Conservation (phyloP, 2,888 invertebrate species). For the Linnaemya tessellans region DNA sequence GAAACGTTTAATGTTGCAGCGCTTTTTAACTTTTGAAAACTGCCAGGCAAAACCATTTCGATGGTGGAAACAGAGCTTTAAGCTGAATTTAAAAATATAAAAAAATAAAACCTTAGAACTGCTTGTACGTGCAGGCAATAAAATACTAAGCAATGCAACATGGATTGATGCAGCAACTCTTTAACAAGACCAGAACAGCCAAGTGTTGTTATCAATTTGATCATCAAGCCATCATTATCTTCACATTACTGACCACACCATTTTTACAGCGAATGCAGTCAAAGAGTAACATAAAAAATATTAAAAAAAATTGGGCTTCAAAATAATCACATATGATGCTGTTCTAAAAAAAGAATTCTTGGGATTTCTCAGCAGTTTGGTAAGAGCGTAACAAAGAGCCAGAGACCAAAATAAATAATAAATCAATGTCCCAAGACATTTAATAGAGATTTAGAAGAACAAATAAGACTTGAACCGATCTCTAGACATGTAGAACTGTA, state of each 20-base stretch:
- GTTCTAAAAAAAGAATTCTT: background rate
- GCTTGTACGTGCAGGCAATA: slow-evolving; percentile 13
- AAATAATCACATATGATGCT: slow-evolving; percentile 34
- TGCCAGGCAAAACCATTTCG: slow-evolving; percentile 37
- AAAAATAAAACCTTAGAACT: slow-evolving; percentile 12
- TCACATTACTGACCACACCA: slow-evolving; percentile 76
- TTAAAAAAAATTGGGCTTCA: slow-evolving; percentile 44
- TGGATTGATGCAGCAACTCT: slow-evolving; percentile 31
- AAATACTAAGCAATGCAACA: slow-evolving; percentile 34
- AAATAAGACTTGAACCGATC: background rate
- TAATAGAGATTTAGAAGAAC: slow-evolving; percentile 1
- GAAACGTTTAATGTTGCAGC: slow-evolving; percentile 25
- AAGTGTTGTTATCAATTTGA: slow-evolving; percentile 76
- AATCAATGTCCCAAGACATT: slow-evolving; percentile 13
- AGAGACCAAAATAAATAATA: background rate
- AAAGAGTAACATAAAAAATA: background rate
- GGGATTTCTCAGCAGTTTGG: background rate
- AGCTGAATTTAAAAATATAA: slow-evolving; percentile 5
- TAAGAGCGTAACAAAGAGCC: background rate
- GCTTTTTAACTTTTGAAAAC: slow-evolving; percentile 28
- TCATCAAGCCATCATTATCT: slow-evolving; percentile 76
- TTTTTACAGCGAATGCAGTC: slow-evolving; percentile 45
- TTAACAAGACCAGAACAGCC: slow-evolving; percentile 36
- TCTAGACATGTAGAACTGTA: background rate
- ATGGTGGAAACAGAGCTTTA: slow-evolving; percentile 42